Evolutionary conservation across 1,140 invertebrate genomes (phyloP).

Genomic region (Cydia amplana): DNA sequence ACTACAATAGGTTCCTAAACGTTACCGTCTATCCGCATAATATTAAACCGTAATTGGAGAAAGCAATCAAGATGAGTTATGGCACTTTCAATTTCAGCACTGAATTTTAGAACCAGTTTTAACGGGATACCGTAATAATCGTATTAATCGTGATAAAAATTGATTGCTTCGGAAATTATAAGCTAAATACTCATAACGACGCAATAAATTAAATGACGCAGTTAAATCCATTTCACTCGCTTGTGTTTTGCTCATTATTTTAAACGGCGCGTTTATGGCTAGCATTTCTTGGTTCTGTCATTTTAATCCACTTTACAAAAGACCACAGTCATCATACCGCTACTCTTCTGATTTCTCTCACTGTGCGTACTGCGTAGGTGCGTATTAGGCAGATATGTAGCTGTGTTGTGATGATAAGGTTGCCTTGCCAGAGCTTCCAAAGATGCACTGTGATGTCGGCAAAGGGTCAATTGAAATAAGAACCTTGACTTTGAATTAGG

Average conservation of each 20-base stretch:
- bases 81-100: constrained; percentile 23
- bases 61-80: constrained; percentile 24
- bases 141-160: constrained; percentile 20
- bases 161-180: constrained; percentile 14
- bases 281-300: not conserved
- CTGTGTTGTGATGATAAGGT: no score
- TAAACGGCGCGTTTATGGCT: not conserved
- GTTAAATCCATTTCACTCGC: constrained; percentile 19
- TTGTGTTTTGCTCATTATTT: constrained; percentile 6
- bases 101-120: constrained; percentile 22
- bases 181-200: not conserved
- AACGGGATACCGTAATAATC: constrained; percentile 17
- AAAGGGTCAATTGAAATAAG: no score
- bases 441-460: no score
- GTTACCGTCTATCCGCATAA: not conserved
- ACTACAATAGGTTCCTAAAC: not conserved
- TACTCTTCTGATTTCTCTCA: not conserved
- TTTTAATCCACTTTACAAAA: not conserved
- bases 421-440: no score
- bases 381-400: not conserved
- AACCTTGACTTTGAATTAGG: no score
- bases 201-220: constrained; percentile 12
- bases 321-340: not conserved
- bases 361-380: not conserved
- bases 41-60: constrained; percentile 10